These are phyloP conservation scores for Drosophila miranda DNA, from an alignment of 1,140 invertebrate genomes.

Conservation along the genomic window DNA sequence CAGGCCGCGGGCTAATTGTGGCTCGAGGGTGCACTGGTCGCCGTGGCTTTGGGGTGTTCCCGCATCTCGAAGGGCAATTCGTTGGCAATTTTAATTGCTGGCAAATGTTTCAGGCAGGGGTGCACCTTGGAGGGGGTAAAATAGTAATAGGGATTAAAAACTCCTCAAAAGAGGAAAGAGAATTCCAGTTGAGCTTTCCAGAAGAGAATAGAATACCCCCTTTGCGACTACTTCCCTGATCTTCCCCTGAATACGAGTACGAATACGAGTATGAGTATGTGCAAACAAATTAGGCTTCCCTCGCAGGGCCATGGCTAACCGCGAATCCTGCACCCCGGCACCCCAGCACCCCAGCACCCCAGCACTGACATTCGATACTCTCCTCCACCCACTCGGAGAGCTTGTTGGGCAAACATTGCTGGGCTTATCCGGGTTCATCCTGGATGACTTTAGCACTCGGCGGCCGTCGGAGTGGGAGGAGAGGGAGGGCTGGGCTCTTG, in stretches of 20 bases:
- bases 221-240: conserved; percentile 17
- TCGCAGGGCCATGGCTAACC: conserved; percentile 54
- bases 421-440: conserved; percentile 65
- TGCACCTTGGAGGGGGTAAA: background rate
- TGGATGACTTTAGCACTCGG: conserved; percentile 46
- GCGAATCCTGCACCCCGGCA: conserved; percentile 51
- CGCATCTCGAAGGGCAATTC: conserved; percentile 28
- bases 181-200: background rate
- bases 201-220: background rate
- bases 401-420: conserved; percentile 69
- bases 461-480: too few relatives aligned
- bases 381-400: conserved; percentile 32
- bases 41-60: conserved; percentile 21
- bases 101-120: conserved; percentile 22
- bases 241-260: too few relatives aligned
- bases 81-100: conserved; percentile 62
- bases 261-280: conserved; percentile 3
- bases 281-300: conserved; percentile 71
- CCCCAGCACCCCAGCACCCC: background rate
- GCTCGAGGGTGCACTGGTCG: conserved; percentile 56
- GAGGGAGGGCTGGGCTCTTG: background rate
- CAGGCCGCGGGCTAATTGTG: conserved; percentile 54
- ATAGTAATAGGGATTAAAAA: too few relatives aligned
- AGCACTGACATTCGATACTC: conserved; percentile 59
- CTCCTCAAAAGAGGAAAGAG: background rate